Base-by-base conservation (phyloP, 2,888 invertebrate genomes). In the Andricus quercusramuli region DNA sequence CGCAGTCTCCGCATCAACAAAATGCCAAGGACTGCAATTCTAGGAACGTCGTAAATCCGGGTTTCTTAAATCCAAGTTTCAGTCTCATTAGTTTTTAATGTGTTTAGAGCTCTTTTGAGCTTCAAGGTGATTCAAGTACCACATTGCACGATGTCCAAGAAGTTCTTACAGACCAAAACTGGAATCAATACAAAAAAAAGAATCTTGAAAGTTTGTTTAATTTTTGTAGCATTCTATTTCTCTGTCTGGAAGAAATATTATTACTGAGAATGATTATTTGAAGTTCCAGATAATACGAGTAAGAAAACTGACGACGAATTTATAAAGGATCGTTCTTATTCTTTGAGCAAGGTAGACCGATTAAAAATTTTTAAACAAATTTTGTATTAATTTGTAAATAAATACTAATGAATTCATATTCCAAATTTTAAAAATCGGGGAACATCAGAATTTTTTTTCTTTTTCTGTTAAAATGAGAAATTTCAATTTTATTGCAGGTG, bases 161-260 rank as follows among this genome's bases (percentile, higher is more conserved):
- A 20, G 88, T 90, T 22, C 62, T 91, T 32, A 83, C 80, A 32
- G 83, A 90, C 29, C 85, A 83, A n/a, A 87, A 88, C 65, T 90
- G 90, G 91, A 79, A 86, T n/a, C 65, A 85, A 62, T 90, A 88
- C 79, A 86, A 78, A 79, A 83, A 78, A 47, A 86, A 85, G 64
- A 8, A 2, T 68, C 44, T 47, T 8, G 25, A 68, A 47, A 4
- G 44, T 56, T 79, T 82, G 44, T 44, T 79, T 81, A 76, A 79
- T 78, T 41, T 13, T 20, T 78, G 77, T 20, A 59, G 13, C 17
- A 32, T 65, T 79, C 6, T 44, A 59, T 44, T 79, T 74, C 11
- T 20, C 76, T 70, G 78, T 4, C 25, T 37, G 44, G 15, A 37
- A 64, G 9, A 80, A 78, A 51, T 51, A 41, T 51, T 20, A 51